Evolutionary conservation across 2,797 vertebrate species (phyloP).

Genomic region (Alectoris magna): DNA sequence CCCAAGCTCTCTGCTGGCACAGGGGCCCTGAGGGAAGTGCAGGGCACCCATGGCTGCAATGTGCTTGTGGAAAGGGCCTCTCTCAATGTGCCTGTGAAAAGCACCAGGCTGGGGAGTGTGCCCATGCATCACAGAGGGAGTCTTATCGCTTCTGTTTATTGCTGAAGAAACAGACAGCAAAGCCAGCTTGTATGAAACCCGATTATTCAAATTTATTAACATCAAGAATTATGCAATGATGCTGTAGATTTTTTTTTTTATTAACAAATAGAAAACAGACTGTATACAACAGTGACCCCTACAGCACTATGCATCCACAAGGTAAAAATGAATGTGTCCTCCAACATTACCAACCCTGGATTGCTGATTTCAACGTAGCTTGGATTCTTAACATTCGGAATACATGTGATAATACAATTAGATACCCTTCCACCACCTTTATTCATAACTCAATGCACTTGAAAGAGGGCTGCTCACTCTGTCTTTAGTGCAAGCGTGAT

Average conservation of each 20-base stretch:
- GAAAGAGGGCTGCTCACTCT: conserved; percentile 77
- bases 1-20: background rate
- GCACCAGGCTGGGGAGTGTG: background rate
- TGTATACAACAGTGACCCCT: conserved; percentile 92
- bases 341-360: conserved; percentile 82
- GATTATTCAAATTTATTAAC: conserved; percentile 98
- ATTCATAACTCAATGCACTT: conserved; percentile 80
- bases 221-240: conserved; percentile 90
- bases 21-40: fast-evolving
- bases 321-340: conserved; percentile 93
- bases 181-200: conserved; percentile 87
- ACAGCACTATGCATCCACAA: conserved; percentile 95
- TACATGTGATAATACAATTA: conserved; percentile 81
- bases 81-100: background rate
- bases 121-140: background rate
- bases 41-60: fast-evolving
- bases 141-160: background rate
- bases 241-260: conserved; percentile 90
- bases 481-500: conserved; percentile 79
- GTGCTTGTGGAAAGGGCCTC: background rate
- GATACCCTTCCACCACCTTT: conserved; percentile 83
- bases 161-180: conserved; percentile 76
- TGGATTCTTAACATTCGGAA: conserved; percentile 72
- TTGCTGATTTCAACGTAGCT: conserved; percentile 79
- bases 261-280: conserved; percentile 98